Evolutionary conservation across 1,140 invertebrate species (phyloP).

Genomic region (Ectropis grisescens): DNA sequence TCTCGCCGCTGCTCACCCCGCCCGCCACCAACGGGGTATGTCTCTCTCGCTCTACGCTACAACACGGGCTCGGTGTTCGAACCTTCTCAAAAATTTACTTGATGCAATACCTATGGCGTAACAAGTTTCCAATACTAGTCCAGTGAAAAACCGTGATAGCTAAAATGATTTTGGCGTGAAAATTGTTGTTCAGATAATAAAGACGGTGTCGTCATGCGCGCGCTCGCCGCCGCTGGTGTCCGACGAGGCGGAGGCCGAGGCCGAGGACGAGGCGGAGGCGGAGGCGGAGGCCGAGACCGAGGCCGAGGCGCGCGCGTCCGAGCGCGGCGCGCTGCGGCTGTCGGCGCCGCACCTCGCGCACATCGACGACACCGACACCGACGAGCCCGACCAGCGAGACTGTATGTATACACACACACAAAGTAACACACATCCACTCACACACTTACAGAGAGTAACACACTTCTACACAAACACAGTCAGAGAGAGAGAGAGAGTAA

Average conservation of each 20-base stretch:
- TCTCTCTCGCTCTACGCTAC: no score
- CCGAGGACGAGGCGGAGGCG: no score
- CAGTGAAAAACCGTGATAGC: no score
- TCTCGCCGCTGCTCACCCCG: slow-evolving; percentile 81
- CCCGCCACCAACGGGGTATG: slow-evolving; percentile 56
- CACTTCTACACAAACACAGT: no score
- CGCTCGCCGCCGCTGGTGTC: not conserved
- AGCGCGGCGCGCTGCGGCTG: slow-evolving; percentile 36
- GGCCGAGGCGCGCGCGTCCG: not conserved
- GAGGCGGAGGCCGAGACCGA: not conserved
- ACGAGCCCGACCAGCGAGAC: slow-evolving; percentile 39
- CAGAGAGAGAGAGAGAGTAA: no score
- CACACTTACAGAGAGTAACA: no score
- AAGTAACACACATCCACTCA: not conserved
- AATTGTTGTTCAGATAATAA: not conserved
- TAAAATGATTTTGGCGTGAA: no score
- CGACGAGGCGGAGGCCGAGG: not conserved
- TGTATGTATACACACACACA: slow-evolving; percentile 26
- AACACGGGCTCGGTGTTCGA: no score
- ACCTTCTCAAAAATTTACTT: no score
- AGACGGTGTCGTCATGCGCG: slow-evolving; percentile 1
- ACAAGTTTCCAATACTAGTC: no score
- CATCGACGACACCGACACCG: slow-evolving; percentile 71
- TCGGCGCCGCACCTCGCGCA: slow-evolving; percentile 55
- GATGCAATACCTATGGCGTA: no score